Base-by-base conservation (phyloP, 2,888 invertebrate genomes). In the Tridacna gigas region DNA sequence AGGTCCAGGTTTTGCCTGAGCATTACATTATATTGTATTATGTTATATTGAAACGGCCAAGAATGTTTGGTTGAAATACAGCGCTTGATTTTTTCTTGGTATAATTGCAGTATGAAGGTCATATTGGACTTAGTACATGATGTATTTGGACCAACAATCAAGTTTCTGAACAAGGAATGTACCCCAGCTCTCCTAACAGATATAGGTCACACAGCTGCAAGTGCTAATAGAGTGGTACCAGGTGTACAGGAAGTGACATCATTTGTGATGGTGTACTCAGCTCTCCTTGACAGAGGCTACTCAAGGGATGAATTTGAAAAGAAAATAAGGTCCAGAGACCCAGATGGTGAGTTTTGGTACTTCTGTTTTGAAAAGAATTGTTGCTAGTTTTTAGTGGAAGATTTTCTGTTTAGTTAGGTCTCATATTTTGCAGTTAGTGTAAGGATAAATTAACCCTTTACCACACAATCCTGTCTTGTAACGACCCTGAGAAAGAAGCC, bases 281-380 rank as follows among this genome's bases (percentile, higher is more conserved):
- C 93, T 7, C 77, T 94, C 48, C 86, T 94, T 28, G 93, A 94
- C 80, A 85, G 88, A 37, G 89, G 90, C 25, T 91, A 93, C 65
- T 89, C 92, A 26, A 77, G 94, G 76, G 94, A 93, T 25, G 93
- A 93, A 15, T 87, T 91, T 83, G 94, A 94, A 77, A 92, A 90
- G 83, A 91, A 90, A 82, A 85, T 90, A 28, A 83, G 81, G 63
- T 79, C 77, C 11, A 79, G 89, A 66, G 91, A 91, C 63, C 81
- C 83, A 25, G 90, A 89, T 48, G 91, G 92, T 92, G 83, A 67
- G 86, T 48, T 15, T 37, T 4, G 37, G 37, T 37, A n/a, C n/a
- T n/a, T 7, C 3, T 37, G 7, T 37, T 37, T 37, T 37, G 37
- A 37, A 37, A 37, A 37, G 37, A 4, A 37, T 37, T 37, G 37